These are phyloP conservation scores for Cataglyphis altisquamis DNA, from an alignment of 2,888 invertebrate species.

Conservation along the genomic window DNA sequence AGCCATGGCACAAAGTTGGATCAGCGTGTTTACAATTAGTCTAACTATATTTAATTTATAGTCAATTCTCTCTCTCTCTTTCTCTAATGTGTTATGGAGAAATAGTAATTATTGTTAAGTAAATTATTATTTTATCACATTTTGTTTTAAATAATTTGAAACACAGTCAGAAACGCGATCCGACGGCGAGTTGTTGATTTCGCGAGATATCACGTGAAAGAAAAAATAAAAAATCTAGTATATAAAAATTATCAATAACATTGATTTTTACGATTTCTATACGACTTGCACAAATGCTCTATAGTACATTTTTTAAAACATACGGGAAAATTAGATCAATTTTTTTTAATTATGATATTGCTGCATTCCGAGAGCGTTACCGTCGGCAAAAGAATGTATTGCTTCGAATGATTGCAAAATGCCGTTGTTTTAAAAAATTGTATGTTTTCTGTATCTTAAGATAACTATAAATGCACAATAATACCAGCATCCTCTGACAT, in stretches of 20 bases:
- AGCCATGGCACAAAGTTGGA: neutral
- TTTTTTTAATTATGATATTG: constrained; percentile 10
- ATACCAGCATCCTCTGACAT: neutral
- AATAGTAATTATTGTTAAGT: neutral
- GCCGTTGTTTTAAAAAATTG: neutral
- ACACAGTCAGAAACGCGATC: constrained; percentile 5
- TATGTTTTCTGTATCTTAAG: neutral
- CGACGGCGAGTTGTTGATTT: constrained; percentile 31
- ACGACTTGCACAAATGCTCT: neutral
- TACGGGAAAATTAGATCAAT: neutral
- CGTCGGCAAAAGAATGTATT: constrained; percentile 34
- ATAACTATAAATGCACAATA: neutral
- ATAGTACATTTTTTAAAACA: neutral
- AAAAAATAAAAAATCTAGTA: constrained; percentile 3
- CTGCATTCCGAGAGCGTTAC: neutral
- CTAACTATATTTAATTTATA: neutral
- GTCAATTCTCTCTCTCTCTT: neutral
- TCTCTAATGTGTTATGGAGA: neutral
- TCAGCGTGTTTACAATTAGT: neutral
- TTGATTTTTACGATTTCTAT: constrained; percentile 2
- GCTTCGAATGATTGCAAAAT: neutral
- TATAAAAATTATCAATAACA: constrained; percentile 21
- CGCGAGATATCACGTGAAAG: neutral
- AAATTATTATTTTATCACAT: constrained; percentile 16
- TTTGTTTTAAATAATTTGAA: constrained; percentile 4